Evolutionary conservation across 2,888 invertebrate genomes (phyloP).

Genomic region (Plagodis dolabraria): DNA sequence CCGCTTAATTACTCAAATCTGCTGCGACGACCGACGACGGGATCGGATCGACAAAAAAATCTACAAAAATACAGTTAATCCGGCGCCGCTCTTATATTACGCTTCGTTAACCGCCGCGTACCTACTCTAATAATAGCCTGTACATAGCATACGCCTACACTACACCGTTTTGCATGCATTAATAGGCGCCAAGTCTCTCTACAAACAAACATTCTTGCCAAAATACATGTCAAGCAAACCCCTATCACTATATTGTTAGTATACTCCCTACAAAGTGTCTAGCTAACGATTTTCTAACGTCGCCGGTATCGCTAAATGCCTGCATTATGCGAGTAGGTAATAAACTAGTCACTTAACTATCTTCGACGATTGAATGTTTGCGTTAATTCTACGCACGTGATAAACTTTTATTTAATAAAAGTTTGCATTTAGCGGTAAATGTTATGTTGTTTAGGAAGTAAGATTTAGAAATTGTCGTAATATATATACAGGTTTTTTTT

Average conservation of each 20-base stretch:
- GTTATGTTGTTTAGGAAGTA: constrained; percentile 31
- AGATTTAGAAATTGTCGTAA: constrained; percentile 25
- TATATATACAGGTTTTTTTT: no score
- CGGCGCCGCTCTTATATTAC: constrained; percentile 67
- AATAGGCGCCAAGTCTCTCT: constrained; percentile 66
- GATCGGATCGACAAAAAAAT: constrained; percentile 27
- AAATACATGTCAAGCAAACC: constrained; percentile 56
- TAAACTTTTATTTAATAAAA: constrained; percentile 47
- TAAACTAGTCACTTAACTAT: constrained; percentile 64
- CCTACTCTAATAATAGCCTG: constrained; percentile 53
- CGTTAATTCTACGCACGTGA: constrained; percentile 47
- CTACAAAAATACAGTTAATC: constrained; percentile 64
- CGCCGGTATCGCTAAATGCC: background rate
- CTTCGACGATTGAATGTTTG: constrained; percentile 44
- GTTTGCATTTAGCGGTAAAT: constrained; percentile 55
- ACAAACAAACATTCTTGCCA: constrained; percentile 67
- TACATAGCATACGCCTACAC: constrained; percentile 14
- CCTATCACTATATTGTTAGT: constrained; percentile 33
- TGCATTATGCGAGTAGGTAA: background rate
- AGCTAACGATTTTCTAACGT: constrained; percentile 14
- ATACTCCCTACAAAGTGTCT: constrained; percentile 23
- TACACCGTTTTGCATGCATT: constrained; percentile 40
- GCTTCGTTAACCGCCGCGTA: constrained; percentile 64
- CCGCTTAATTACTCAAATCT: constrained; percentile 78
- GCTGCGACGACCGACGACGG: constrained; percentile 54